Base-by-base conservation (phyloP, 2,113 vertebrate genomes). In the Bubo bubo region DNA sequence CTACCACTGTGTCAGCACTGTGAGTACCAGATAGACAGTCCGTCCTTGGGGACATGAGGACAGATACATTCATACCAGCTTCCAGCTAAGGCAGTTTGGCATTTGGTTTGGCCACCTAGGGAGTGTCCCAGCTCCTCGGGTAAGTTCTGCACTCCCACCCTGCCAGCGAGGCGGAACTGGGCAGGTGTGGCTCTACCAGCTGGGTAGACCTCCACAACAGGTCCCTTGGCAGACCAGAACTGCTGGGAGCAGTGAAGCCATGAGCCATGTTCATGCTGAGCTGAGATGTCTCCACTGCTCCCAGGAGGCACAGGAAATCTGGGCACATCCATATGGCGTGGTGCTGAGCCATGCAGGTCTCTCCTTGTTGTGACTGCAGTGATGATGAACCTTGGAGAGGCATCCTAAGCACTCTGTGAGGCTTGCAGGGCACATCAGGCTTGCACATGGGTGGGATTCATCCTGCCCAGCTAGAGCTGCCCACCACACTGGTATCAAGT, bases 251-350 rank as follows among this genome's bases (percentile, higher is more conserved):
- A 39, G 14, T 34, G 50, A 56, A 56, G 35, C 21, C 37, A 21
- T 0, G 2, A n/a, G 34, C 16, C 2, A 2, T 14, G 15, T 24
- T 3, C 3, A n/a, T 55, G 52, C 32, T 3, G 2, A 30, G 23
- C 21, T 62, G 39, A 26, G 27, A 9, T 6, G 27, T 19, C 16
- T 87, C 39, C 2, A 0, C 49, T 1, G 5, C 12, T 58, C 9
- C 10, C 30, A 21, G 14, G 5, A 23, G 0, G 0, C 20, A 60
- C 26, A 49, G 10, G 10, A 28, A 37, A 9, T 27, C 5, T 32
- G 28, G 56, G 16, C 20, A 66, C 56, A 53, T 18, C 34, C 19
- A 24, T 12, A 6, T 1, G 5, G 26, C 0, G 1, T 13, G 7
- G 37, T 12, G 24, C 28, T 75, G 35, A 50, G 24, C 56, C 1